A percentile compares a stretch with the other conserved stretches of the same genome.
Evolutionary conservation across 1,140 invertebrate genomes (phyloP).

Genomic region (Drosophila grimshawi): DNA sequence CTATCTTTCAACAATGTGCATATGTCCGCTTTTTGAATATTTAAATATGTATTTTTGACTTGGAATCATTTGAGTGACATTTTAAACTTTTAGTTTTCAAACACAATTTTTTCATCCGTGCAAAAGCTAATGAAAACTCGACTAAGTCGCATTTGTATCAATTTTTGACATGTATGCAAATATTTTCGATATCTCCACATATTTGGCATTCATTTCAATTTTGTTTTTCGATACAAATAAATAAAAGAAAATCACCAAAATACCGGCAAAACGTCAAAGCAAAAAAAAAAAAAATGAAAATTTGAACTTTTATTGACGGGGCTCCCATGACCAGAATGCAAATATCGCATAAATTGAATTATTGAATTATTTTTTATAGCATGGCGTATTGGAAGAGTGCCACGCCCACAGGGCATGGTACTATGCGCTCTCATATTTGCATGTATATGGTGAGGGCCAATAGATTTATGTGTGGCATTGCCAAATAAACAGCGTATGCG

Average conservation of each 20-base stretch:
- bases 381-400: constrained; percentile 35
- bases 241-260: constrained; percentile 20
- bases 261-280: constrained; percentile 37
- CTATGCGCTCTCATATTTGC: constrained; percentile 22
- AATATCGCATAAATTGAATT: constrained; percentile 71
- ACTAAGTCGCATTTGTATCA: constrained; percentile 38
- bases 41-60: neutral
- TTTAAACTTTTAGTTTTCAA: constrained; percentile 4
- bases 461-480: constrained; percentile 15
- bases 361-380: constrained; percentile 71
- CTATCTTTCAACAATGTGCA: constrained; percentile 1
- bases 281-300: constrained; percentile 24
- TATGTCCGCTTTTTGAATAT: neutral
- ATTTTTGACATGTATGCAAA: constrained; percentile 39
- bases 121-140: constrained; percentile 46
- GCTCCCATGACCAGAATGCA: constrained; percentile 43
- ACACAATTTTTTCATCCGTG: constrained; percentile 14
- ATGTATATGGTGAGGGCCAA: constrained; percentile 40
- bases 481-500: constrained; percentile 32
- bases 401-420: constrained; percentile 24
- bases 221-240: constrained; percentile 1
- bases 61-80: neutral
- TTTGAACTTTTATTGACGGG: neutral
- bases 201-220: constrained; percentile 33
- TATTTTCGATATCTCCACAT: constrained; percentile 26